Evolutionary conservation across 2,797 vertebrate genomes (phyloP).

Genomic region (Valencia hispanica): DNA sequence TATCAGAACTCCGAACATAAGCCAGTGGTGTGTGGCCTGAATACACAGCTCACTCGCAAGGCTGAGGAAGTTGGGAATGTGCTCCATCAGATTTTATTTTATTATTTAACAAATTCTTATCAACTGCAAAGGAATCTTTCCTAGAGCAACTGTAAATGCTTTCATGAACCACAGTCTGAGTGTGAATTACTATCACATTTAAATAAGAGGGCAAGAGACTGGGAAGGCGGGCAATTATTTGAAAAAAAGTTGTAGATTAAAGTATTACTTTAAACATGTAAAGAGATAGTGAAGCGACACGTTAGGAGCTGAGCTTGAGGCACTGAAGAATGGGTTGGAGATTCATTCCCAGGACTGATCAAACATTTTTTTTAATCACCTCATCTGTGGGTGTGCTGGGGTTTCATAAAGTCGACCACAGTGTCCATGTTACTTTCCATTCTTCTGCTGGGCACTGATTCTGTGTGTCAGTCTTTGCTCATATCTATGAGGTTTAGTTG

Average conservation of each 20-base stretch:
- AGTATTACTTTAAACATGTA: constrained; percentile 24
- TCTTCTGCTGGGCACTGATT: neutral
- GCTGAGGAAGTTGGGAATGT: constrained; percentile 24
- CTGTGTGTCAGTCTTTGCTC: neutral
- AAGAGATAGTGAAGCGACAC: constrained; percentile 28
- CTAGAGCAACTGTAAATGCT: constrained; percentile 41
- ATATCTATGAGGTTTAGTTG: constrained; percentile 4
- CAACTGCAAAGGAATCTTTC: constrained; percentile 49
- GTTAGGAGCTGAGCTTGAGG: constrained; percentile 35
- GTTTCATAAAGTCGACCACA: constrained; percentile 24
- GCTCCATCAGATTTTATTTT: constrained; percentile 27
- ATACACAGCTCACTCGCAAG: constrained; percentile 38
- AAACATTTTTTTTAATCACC: constrained; percentile 39
- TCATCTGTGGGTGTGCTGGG: constrained; percentile 6
- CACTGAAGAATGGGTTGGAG: constrained; percentile 23
- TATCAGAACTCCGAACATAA: constrained; percentile 2
- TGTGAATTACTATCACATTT: constrained; percentile 36
- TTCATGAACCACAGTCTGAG: constrained; percentile 42
- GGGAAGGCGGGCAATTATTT: constrained; percentile 42
- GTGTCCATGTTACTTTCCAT: neutral
- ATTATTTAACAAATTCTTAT: constrained; percentile 42
- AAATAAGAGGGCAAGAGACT: constrained; percentile 5
- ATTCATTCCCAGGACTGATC: constrained; percentile 43
- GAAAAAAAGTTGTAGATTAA: constrained; percentile 31
- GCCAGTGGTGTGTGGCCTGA: constrained; percentile 4